These are phyloP conservation scores for Austrofundulus limnaeus DNA, from an alignment of 2,113 vertebrate species.

Conservation along the genomic window DNA sequence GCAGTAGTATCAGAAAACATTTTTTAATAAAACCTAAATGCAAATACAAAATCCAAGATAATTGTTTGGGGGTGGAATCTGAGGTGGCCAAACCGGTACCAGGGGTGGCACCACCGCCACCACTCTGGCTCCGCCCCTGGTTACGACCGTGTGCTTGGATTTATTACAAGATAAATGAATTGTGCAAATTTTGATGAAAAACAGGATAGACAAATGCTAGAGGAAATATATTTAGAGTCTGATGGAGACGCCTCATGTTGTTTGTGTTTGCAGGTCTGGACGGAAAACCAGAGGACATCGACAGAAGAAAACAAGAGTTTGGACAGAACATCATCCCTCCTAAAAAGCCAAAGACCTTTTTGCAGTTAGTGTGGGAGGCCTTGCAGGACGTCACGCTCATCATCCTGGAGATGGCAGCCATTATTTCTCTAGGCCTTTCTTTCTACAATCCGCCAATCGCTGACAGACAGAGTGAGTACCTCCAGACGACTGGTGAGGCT, in stretches of 20 bases:
- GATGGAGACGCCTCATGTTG: neutral
- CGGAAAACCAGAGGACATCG: constrained; percentile 88
- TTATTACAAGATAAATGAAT: too few species aligned
- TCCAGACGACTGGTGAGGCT: too few species aligned
- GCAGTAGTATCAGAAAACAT: too few species aligned
- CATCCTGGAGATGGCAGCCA: constrained; percentile 96
- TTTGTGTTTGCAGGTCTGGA: constrained; percentile 85
- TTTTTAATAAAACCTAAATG: too few species aligned
- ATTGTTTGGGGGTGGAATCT: too few species aligned
- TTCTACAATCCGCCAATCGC: constrained; percentile 92
- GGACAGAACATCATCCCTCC: constrained; percentile 96
- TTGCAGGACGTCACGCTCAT: constrained; percentile 98
- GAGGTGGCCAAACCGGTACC: too few species aligned
- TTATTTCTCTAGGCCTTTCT: constrained; percentile 96
- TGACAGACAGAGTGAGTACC: constrained; percentile 83
- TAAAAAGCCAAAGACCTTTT: constrained; percentile 99
- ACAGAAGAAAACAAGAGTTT: constrained; percentile 90
- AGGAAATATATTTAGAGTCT: neutral
- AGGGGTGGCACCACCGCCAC: too few species aligned
- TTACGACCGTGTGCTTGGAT: too few species aligned
- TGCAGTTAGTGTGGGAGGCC: constrained; percentile 98
- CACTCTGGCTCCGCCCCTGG: too few species aligned
- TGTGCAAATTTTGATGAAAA: too few species aligned
- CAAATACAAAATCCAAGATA: too few species aligned
- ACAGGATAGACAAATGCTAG: too few species aligned